These are phyloP conservation scores for Calcarius lapponicus DNA, from an alignment of 2,797 vertebrate genomes.

Conservation along the genomic window DNA sequence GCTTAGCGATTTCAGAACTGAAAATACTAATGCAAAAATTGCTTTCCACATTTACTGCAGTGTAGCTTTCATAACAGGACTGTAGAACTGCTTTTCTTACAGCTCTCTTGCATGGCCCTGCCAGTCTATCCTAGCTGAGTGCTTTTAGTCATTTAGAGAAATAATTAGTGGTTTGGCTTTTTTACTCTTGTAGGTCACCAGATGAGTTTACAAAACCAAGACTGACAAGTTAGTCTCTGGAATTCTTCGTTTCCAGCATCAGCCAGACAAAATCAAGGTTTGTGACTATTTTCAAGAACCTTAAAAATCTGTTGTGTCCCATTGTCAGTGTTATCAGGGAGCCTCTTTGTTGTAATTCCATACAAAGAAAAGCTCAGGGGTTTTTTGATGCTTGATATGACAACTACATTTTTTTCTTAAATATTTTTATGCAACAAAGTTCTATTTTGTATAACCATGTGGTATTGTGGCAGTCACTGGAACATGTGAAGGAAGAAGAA, in stretches of 20 bases:
- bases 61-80: not conserved
- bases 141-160: not conserved
- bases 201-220: slow-evolving; percentile 81
- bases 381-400: not conserved
- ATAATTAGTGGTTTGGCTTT: not conserved
- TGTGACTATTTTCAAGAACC: not conserved
- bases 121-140: not conserved
- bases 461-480: not conserved
- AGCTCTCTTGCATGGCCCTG: slow-evolving; percentile 12
- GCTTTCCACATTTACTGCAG: not conserved
- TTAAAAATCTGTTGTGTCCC: not conserved
- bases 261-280: slow-evolving; percentile 61
- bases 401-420: not conserved
- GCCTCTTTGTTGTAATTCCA: not conserved
- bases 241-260: slow-evolving; percentile 78
- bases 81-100: not conserved
- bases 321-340: not conserved
- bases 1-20: not conserved
- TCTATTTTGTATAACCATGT: not conserved
- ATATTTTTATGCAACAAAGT: not conserved
- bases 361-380: not conserved
- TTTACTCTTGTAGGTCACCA: slow-evolving; percentile 79
- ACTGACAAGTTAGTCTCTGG: slow-evolving; percentile 75
- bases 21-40: slow-evolving; percentile 28
- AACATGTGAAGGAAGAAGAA: not conserved